Evolutionary conservation across 1,140 invertebrate species (phyloP).

Genomic region (Pseudomyrmex cubaensis): DNA sequence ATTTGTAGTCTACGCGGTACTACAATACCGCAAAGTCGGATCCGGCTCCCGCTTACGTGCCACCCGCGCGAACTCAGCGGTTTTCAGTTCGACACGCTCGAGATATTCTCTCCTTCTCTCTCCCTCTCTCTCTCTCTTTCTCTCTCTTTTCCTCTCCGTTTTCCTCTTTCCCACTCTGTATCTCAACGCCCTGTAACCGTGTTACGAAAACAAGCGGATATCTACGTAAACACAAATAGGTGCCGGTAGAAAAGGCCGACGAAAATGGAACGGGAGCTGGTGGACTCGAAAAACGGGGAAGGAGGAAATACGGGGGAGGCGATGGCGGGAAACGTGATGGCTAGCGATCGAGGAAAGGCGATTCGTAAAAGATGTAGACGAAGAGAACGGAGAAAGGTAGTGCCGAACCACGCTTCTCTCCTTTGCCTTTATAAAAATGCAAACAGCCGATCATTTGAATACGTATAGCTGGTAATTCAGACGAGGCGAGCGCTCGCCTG

Average conservation of each 20-base stretch:
- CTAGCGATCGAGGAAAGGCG: not conserved
- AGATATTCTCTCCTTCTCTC: slow-evolving; percentile 4
- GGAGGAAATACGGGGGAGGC: slow-evolving; percentile 10
- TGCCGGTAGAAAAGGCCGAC: slow-evolving; percentile 24
- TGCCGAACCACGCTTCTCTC: slow-evolving; percentile 42
- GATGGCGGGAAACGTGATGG: not conserved
- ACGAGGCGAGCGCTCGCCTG: slow-evolving; percentile 29
- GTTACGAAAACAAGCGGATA: slow-evolving; percentile 23
- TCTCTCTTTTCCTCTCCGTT: not conserved
- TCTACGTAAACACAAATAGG: slow-evolving; percentile 50
- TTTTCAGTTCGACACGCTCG: slow-evolving; percentile 58
- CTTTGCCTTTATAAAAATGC: slow-evolving; percentile 66
- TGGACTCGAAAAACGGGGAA: too few species aligned
- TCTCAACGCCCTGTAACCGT: slow-evolving; percentile 25
- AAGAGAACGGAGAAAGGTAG: slow-evolving; percentile 14
- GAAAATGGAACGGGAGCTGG: slow-evolving; percentile 7
- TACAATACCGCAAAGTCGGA: slow-evolving; percentile 62
- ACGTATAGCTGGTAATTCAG: slow-evolving; percentile 74
- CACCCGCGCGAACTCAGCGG: slow-evolving; percentile 56
- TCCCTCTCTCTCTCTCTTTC: not conserved
- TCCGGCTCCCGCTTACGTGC: slow-evolving; percentile 43
- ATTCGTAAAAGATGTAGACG: not conserved
- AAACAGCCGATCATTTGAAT: slow-evolving; percentile 74
- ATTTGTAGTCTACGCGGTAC: slow-evolving; percentile 57
- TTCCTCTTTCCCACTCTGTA: not conserved